Evolutionary conservation across 2,113 vertebrate genomes (phyloP).

Genomic region (Colius striatus): DNA sequence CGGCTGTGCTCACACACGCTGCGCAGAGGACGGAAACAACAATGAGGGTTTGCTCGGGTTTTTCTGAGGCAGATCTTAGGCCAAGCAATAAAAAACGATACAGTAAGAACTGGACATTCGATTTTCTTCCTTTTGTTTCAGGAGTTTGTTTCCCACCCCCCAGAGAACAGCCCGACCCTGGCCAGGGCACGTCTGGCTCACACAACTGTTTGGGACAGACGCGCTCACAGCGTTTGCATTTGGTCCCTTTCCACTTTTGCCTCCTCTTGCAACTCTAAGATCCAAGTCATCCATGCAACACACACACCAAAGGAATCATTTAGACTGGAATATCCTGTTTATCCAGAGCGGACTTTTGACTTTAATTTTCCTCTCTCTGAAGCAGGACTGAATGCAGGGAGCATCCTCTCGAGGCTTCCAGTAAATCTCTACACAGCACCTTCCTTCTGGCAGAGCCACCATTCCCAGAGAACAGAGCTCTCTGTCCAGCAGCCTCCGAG

Average conservation of each 20-base stretch:
- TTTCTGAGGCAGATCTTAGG: not conserved
- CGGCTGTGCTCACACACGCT: constrained; percentile 91
- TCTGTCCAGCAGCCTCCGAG: not conserved
- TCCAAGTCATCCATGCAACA: not conserved
- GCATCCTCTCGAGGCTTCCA: not conserved
- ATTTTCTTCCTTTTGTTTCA: not conserved
- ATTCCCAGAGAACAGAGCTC: not conserved
- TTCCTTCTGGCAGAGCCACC: not conserved
- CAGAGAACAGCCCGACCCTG: not conserved
- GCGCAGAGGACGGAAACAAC: not conserved
- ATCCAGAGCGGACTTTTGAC: not conserved
- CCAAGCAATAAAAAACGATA: not conserved
- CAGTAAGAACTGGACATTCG: not conserved
- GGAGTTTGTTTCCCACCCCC: not conserved
- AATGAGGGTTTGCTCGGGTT: not conserved
- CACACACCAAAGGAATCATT: not conserved
- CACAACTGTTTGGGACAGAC: not conserved
- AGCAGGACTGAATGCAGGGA: not conserved
- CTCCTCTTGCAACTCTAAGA: not conserved
- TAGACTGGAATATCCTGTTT: not conserved
- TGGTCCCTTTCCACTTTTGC: not conserved
- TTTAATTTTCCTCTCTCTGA: not conserved
- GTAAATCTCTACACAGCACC: not conserved
- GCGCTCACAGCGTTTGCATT: not conserved
- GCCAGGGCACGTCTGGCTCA: rapidly evolving